Base-by-base conservation (phyloP, 2,888 invertebrate genomes). In the Drosophila ochracea region DNA sequence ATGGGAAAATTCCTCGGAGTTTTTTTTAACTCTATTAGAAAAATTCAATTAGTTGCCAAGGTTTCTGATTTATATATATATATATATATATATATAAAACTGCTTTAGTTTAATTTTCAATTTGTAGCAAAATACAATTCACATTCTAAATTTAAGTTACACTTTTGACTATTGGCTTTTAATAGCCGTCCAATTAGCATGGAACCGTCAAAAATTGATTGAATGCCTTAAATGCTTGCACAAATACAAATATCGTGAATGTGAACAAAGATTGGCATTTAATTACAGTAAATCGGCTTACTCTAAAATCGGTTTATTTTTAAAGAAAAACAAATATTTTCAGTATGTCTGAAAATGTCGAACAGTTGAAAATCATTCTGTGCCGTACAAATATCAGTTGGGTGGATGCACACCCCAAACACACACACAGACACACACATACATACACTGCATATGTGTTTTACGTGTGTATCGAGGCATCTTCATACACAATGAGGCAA, bases 271-370 rank as follows among this genome's bases (percentile, higher is more conserved):
- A 61, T 73, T 82, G 76, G 31, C 50, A 61, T 79, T 81, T 77
- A 81, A 85, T 83, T 68, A 75, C 79, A 69, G 75, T 65, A 82
- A 87, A 80, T 84, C 80, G 69, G 57, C 52, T 81, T 80, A 80
- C 63, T 65, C 59, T 60, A 35, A 76, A 81, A 82, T 70, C 79
- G 57, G 79, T 79, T 73, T 82, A 72, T 54, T 53, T 28, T 16
- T 28, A 4, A 25, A 47, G 4, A 1, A 55, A 64, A 62, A 54
- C 53, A 70, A 65, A 80, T 61, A 71, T 69, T 68, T 69, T 68
- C 33, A 53, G 71, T 31, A 59, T 50, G 53, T 60, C 28, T 68
- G 49, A 63, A 60, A 61, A 53, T 52, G 63, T 58, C 57, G 49
- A 49, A 54, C 63, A 58, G 58, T 52, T 52, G 61, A 54, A 39